Evolutionary conservation across 2,888 invertebrate genomes (phyloP).

Genomic region (Neuroscelio doddi): DNA sequence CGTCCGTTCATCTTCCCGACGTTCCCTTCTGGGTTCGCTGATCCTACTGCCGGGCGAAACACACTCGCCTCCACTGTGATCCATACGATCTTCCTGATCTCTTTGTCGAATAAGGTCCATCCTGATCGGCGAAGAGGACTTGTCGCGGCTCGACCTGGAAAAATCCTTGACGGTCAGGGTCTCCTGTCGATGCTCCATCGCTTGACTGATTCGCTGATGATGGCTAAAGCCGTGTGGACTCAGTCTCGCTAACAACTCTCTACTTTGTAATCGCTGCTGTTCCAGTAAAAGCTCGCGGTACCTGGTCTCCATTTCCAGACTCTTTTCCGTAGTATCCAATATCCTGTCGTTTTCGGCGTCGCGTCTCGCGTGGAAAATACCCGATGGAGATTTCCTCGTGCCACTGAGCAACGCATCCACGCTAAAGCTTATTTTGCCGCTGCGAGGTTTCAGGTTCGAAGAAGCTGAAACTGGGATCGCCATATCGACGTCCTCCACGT

Average conservation of each 20-base stretch:
- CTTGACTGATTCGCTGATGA: conserved; percentile 40
- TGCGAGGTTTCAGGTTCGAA: conserved; percentile 65
- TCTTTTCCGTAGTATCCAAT: conserved; percentile 57
- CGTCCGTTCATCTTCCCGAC: conserved; percentile 51
- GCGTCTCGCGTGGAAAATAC: conserved; percentile 19
- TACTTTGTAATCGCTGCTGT: conserved; percentile 64
- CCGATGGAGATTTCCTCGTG: conserved; percentile 59
- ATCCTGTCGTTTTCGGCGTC: conserved; percentile 13
- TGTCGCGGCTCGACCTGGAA: conserved; percentile 61
- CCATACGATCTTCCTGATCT: conserved; percentile 47
- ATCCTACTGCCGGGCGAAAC: conserved; percentile 44
- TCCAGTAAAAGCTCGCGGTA: conserved; percentile 65
- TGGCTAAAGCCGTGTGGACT: conserved; percentile 62
- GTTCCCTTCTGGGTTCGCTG: conserved; percentile 45
- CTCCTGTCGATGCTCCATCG: conserved; percentile 55
- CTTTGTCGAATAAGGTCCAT: conserved; percentile 53
- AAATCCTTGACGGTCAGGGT: conserved; percentile 66
- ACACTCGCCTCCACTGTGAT: conserved; percentile 45
- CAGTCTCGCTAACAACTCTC: conserved; percentile 63
- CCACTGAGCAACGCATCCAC: conserved; percentile 78
- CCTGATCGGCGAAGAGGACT: conserved; percentile 62
- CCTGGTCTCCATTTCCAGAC: conserved; percentile 61
- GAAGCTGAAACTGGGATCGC: conserved; percentile 59
- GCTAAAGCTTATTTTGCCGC: conserved; percentile 81
- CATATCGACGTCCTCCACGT: conserved; percentile 51